Evolutionary conservation across 2,113 vertebrate genomes (phyloP).

Genomic region (Chitala chitala): DNA sequence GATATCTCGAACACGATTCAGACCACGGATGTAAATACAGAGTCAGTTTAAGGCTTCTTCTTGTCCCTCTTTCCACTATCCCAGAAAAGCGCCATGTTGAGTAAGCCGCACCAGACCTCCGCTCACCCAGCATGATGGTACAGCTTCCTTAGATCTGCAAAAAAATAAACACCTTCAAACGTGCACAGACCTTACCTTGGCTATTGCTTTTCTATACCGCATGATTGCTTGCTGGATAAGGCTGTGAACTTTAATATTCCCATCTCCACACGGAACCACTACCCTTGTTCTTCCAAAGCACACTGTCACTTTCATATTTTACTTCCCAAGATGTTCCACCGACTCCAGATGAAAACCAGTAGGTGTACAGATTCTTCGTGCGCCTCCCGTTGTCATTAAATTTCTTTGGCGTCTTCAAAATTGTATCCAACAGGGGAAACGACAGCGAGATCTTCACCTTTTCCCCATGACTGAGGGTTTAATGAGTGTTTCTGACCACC

Average conservation of each 20-base stretch:
- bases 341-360: constrained; percentile 21
- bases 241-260: constrained; percentile 75
- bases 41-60: neutral
- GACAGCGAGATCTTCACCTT: constrained; percentile 36
- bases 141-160: neutral
- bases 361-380: constrained; percentile 32
- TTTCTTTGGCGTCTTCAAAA: constrained; percentile 28
- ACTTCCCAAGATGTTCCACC: constrained; percentile 31
- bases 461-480: constrained; percentile 31
- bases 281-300: constrained; percentile 90
- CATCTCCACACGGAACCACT: constrained; percentile 91
- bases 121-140: constrained; percentile 23
- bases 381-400: constrained; percentile 22
- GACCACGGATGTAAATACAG: neutral
- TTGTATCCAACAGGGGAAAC: constrained; percentile 23
- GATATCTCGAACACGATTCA: neutral
- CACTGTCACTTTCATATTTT: constrained; percentile 78
- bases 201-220: constrained; percentile 88
- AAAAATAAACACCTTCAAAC: neutral
- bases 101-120: constrained; percentile 29
- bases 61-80: constrained; percentile 25
- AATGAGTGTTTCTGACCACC: constrained; percentile 35
- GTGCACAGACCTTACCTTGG: constrained; percentile 72
- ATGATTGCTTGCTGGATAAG: constrained; percentile 86
- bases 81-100: constrained; percentile 62